A percentile compares a stretch with the other conserved stretches of the same genome.
phyloP scores from a whole-genome alignment of 2,797 vertebrate genomes.

The Glyptemys insculpta region DNA sequence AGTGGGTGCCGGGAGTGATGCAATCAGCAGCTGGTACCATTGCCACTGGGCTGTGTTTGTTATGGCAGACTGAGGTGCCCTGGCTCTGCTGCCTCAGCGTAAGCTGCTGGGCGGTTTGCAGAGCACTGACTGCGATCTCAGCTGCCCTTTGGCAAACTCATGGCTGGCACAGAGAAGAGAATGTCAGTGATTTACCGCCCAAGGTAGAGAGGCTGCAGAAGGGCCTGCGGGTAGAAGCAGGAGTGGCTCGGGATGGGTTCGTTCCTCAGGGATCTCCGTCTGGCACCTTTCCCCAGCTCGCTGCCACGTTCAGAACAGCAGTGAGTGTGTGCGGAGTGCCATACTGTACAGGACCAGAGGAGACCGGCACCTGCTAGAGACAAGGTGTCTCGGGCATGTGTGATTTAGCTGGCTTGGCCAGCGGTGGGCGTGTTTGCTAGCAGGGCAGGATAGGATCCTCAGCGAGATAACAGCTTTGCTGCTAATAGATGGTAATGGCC shows the following conservation, averaged over 20 bases:
- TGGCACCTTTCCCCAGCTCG: neutral
- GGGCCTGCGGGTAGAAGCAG: neutral
- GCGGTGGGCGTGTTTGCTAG: fast-evolving
- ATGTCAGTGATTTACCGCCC: no score
- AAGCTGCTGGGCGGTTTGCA: neutral
- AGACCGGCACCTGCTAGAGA: neutral
- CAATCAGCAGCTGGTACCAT: neutral
- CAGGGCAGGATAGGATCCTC: neutral
- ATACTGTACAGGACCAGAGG: neutral
- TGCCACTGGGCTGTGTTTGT: neutral
- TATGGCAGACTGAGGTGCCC: neutral
- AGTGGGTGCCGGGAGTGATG: no score
- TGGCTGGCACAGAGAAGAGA: neutral
- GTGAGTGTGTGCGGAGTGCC: neutral
- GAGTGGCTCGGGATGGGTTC: neutral
- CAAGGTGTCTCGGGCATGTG: neutral
- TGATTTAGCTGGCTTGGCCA: neutral
- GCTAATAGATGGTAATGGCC: neutral
- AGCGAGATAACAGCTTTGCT: neutral
- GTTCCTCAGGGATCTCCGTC: fast-evolving
- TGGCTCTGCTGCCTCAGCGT: neutral
- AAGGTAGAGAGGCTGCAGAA: neutral
- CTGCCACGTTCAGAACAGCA: neutral
- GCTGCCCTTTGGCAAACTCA: neutral
- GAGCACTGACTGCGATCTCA: neutral